These are phyloP conservation scores for Saccopteryx bilineata DNA, from an alignment of 2,113 vertebrate genomes.

Conservation along the genomic window DNA sequence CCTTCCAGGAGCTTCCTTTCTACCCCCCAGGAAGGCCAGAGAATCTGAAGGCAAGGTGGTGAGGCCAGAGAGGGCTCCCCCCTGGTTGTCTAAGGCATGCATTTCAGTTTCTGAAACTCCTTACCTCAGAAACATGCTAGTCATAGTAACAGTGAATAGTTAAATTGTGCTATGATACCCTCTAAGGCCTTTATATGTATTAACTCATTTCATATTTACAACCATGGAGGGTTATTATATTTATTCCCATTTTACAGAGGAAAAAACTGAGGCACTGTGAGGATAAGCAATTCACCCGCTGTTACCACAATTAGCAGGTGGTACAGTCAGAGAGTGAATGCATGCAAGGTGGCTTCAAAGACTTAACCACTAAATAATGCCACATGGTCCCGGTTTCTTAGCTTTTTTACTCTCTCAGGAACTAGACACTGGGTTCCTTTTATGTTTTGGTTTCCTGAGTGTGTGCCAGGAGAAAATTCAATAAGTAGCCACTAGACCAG, in stretches of 20 bases:
- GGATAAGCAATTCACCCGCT: background rate
- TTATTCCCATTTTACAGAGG: conserved; percentile 26
- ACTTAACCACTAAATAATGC: background rate
- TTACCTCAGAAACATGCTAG: background rate
- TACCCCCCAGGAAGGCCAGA: background rate
- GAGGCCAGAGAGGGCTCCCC: background rate
- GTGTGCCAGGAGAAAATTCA: conserved; percentile 6
- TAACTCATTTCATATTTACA: background rate
- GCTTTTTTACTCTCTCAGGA: background rate
- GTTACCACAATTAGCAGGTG: background rate
- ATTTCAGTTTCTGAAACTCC: background rate
- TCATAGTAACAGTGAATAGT: background rate
- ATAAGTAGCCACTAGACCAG: background rate
- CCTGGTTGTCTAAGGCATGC: background rate
- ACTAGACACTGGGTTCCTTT: background rate
- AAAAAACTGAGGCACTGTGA: background rate
- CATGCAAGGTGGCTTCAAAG: background rate
- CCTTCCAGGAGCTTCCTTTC: background rate
- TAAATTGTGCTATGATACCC: background rate
- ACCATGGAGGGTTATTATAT: background rate
- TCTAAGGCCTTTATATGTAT: background rate
- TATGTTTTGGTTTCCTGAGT: background rate
- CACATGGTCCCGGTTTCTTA: background rate
- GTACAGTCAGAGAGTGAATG: background rate
- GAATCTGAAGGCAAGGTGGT: background rate